Evolutionary conservation across 2,797 vertebrate genomes (phyloP).

Genomic region (Tympanoctomys barrerae): DNA sequence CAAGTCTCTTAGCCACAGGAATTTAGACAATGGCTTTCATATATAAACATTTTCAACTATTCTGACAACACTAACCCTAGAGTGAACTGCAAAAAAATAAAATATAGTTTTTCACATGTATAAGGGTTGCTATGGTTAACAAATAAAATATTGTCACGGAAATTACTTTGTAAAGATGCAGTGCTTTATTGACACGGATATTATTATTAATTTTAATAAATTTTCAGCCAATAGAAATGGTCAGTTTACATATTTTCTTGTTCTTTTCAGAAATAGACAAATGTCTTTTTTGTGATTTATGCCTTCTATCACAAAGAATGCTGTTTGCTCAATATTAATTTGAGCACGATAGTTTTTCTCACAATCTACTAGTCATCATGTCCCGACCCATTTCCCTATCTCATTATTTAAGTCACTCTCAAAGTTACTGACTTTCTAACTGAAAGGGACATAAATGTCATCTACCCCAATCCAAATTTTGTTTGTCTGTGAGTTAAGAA

Average conservation of each 20-base stretch:
- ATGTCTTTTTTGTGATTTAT: background rate
- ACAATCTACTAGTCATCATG: background rate
- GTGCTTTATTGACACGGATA: background rate
- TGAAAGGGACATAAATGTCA: background rate
- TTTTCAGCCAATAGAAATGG: background rate
- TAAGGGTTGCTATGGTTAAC: background rate
- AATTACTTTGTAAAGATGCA: background rate
- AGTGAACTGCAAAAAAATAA: background rate
- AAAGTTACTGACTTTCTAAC: constrained; percentile 41
- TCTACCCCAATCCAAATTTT: background rate
- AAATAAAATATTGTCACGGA: background rate
- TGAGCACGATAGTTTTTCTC: background rate
- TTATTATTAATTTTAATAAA: background rate
- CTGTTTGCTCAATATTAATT: background rate
- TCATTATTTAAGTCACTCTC: background rate
- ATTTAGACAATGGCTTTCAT: constrained; percentile 14
- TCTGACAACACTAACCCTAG: background rate
- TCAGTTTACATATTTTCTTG: background rate
- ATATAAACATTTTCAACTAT: background rate
- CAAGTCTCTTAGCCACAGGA: background rate
- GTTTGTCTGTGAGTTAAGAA: background rate
- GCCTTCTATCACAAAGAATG: background rate
- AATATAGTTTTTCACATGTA: constrained; percentile 2
- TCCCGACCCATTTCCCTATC: background rate
- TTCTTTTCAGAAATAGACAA: background rate